Conservation (phyloP, 2,113 vertebrate species). For the Sorex fumeus region DNA sequence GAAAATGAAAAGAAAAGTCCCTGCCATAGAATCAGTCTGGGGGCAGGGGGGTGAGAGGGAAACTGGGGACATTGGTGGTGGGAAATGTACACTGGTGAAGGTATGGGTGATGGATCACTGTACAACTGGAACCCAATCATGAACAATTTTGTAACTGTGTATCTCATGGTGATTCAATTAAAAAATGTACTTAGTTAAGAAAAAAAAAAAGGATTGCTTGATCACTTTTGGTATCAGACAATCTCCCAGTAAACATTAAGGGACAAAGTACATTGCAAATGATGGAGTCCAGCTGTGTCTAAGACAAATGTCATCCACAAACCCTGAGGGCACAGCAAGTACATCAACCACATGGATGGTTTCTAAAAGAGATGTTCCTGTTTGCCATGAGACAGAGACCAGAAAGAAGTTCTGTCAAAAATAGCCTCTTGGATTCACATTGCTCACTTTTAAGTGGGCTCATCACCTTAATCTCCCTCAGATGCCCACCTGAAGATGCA, state of each 20-base stretch:
- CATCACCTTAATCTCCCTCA: background rate
- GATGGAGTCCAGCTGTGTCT: constrained; percentile 53
- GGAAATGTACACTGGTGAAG: no score
- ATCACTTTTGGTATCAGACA: background rate
- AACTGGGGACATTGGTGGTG: no score
- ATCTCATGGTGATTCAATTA: no score
- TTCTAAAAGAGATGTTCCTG: constrained; percentile 9
- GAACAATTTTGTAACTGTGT: no score
- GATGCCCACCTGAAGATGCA: background rate
- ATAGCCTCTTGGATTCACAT: background rate
- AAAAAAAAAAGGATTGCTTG: constrained; percentile 40
- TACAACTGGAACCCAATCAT: no score
- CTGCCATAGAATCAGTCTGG: no score
- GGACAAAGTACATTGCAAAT: constrained; percentile 37
- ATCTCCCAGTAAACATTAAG: constrained; percentile 59
- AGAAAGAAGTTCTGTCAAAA: constrained; percentile 33
- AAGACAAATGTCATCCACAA: background rate
- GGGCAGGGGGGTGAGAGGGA: no score
- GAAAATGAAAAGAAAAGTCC: no score
- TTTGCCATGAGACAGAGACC: constrained; percentile 38
- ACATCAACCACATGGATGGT: background rate
- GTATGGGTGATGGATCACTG: no score
- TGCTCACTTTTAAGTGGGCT: constrained; percentile 23
- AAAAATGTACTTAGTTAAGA: no score
- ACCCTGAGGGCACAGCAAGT: background rate